Evolutionary conservation across 53 echinoderm and acorn worm genomes (phyloP), one percentile per base, ranked within the genome.

Genomic region (Actinopyga echinites): DNA sequence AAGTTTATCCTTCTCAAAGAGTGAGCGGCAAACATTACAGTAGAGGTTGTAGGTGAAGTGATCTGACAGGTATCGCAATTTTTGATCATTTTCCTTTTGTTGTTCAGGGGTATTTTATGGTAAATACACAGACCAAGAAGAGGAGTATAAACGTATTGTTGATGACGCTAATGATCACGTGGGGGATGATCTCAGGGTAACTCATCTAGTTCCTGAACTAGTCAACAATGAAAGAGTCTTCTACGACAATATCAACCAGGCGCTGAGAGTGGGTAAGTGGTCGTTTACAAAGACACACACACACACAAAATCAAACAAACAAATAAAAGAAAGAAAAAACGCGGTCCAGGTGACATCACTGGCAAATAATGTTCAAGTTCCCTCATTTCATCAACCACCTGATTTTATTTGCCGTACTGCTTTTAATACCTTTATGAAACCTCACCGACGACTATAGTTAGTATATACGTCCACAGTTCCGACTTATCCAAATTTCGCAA

Each of bases 1-100:
- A 5, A 96, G 89, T 63, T 95, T 93, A 63, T 96, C 96, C 58
- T 96, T 96, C 86, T 96, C 96, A 90, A 96, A 96, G 79, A 96
- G 89, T 2, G 96, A 96, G 7, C 96, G 91, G 64, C 96, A 96
- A 54, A 96, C 93, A 64, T 85, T 96, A 86, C 93, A 93, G 88
- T 96, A 96, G 58, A 96, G 91, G 79, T 96, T 96, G 88, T 96
- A 96, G 42, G 96, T 96, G 90, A 96, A 96, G 88, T 96, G 96
- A 49, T 96, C 96, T 0, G 97, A 97, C 49, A 49, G n/a, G n/a
- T n/a, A n/a, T n/a, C n/a, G n/a, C n/a, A n/a, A n/a, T n/a, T n/a
- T n/a, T n/a, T n/a, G n/a, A n/a, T 12, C 55, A 10, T 54, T 19
- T 54, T 54, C 55, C 10, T 54, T 54, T 10, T 54, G 20, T 58